Percentiles rank a stretch among this genome's conserved stretches.
phyloP scores from a whole-genome alignment of 2,888 invertebrate genomes.

The Cartodere bifasciata region DNA sequence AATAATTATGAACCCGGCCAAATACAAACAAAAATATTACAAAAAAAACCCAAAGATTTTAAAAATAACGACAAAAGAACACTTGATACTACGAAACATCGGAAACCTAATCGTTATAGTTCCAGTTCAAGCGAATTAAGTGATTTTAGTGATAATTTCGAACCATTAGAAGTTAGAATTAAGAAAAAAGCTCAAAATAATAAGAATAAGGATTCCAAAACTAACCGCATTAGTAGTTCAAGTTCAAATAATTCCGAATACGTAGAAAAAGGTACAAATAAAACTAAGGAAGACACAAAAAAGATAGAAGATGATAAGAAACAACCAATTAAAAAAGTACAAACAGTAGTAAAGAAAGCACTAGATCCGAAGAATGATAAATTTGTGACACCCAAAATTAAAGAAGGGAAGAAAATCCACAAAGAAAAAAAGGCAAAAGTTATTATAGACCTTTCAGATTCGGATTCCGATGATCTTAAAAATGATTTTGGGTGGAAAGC shows the following conservation, averaged over 20 bases:
- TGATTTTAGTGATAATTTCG: conserved; percentile 4
- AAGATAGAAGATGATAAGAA: conserved; percentile 6
- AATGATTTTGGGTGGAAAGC: conserved; percentile 8
- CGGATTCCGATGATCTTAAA: too few species aligned
- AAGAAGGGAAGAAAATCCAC: conserved; percentile 17
- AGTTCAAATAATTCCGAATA: conserved; percentile 5
- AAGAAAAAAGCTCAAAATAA: conserved; percentile 12
- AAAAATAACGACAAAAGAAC: too few species aligned
- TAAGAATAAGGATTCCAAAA: too few species aligned
- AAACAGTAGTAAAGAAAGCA: conserved; percentile 9
- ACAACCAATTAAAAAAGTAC: conserved; percentile 4
- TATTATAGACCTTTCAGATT: too few species aligned
- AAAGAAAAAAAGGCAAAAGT: too few species aligned
- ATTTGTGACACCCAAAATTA: conserved; percentile 10
- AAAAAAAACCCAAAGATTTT: too few species aligned
- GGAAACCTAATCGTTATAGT: too few species aligned
- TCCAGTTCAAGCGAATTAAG: too few species aligned
- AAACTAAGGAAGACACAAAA: conserved; percentile 1
- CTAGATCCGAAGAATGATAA: conserved; percentile 7
- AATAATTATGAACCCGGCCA: conserved; percentile 1
- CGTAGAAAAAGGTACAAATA: neutral
- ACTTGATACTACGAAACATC: too few species aligned
- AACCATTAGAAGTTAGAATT: conserved; percentile 15
- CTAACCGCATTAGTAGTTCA: too few species aligned
- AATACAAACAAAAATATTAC: conserved; percentile 5